phyloP scores from a whole-genome alignment of 2,113 vertebrate species.

The Burhinus bistriatus region DNA sequence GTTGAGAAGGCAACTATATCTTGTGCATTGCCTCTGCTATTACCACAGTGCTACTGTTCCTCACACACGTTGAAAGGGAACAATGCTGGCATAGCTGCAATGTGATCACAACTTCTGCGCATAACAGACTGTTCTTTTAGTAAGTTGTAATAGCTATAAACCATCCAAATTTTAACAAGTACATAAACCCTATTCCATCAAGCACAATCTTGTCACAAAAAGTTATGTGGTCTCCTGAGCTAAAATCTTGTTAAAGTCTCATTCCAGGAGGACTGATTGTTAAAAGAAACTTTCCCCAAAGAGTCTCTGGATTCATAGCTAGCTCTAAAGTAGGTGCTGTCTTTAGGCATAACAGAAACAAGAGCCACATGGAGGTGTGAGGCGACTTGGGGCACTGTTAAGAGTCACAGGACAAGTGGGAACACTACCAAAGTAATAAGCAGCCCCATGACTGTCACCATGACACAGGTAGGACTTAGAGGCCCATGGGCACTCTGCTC shows the following conservation, averaged over 20 bases:
- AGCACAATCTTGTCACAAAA: not conserved
- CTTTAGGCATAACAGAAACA: not conserved
- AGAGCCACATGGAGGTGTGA: not conserved
- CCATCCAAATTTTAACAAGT: not conserved
- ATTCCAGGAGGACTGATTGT: not conserved
- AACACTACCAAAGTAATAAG: not conserved
- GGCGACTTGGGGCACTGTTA: not conserved
- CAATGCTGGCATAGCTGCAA: not conserved
- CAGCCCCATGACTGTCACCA: not conserved
- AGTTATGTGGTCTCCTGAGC: not conserved
- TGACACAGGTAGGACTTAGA: not conserved
- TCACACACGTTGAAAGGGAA: not conserved
- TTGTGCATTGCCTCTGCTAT: not conserved
- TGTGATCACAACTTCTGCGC: no score
- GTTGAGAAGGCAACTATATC: not conserved
- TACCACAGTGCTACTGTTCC: not conserved
- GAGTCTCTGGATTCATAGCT: not conserved
- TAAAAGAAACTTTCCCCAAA: not conserved
- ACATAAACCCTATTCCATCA: not conserved
- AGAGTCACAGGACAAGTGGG: not conserved
- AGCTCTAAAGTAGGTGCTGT: not conserved
- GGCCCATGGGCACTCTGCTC: not conserved
- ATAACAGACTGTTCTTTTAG: rapidly evolving
- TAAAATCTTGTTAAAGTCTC: not conserved
- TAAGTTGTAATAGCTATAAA: not conserved